These are phyloP conservation scores for Cotesia congregata DNA, from an alignment of 2,888 invertebrate species.

Conservation along the genomic window DNA sequence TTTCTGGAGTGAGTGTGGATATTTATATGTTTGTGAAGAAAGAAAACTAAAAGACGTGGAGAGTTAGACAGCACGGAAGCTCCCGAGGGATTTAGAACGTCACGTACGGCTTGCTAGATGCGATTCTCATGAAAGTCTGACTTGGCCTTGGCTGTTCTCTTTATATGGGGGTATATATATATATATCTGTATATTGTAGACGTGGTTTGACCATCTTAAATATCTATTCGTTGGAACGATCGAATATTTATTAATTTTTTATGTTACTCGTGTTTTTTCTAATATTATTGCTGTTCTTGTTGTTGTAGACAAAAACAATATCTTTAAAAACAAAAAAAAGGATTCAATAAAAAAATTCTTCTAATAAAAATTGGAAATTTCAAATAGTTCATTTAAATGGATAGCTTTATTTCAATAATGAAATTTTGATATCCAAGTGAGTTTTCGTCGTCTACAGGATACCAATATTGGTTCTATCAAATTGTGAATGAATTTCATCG, in stretches of 20 bases:
- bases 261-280: background rate
- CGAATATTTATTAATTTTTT: background rate
- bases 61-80: conserved; percentile 6
- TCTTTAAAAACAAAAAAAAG: background rate
- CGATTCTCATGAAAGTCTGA: conserved; percentile 10
- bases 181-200: background rate
- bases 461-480: conserved; percentile 35
- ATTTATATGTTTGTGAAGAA: background rate
- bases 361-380: background rate
- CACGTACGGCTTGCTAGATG: conserved; percentile 16
- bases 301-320: background rate
- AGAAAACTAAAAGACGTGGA: background rate
- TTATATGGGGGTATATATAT: background rate
- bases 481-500: conserved; percentile 36
- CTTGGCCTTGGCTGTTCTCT: conserved; percentile 9
- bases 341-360: background rate
- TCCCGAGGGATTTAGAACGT: background rate
- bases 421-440: conserved; percentile 16
- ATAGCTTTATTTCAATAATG: conserved; percentile 10
- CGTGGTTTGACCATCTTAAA: background rate
- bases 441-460: conserved; percentile 15
- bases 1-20: background rate
- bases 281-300: background rate
- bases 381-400: background rate
- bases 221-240: background rate